phyloP scores from a whole-genome alignment of 2,888 invertebrate genomes.

The Cyaniris semiargus region DNA sequence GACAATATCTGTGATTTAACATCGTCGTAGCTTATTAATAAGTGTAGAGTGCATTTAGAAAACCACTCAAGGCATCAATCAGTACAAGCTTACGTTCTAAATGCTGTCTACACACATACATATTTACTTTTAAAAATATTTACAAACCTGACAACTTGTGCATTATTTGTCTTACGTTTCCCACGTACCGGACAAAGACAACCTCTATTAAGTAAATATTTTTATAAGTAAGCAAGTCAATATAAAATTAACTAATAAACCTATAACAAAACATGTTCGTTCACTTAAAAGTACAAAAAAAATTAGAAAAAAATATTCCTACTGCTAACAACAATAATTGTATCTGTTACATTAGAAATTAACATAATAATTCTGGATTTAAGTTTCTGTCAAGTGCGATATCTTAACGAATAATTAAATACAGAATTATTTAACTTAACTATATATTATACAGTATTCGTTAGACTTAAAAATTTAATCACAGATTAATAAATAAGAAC shows the following conservation, averaged over 20 bases:
- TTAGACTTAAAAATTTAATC: neutral
- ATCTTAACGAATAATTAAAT: slow-evolving; percentile 1
- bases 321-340: slow-evolving; percentile 10
- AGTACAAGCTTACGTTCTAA: slow-evolving; percentile 14
- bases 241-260: slow-evolving; percentile 15
- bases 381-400: neutral
- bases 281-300: slow-evolving; percentile 1
- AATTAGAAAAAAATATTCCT: slow-evolving; percentile 11
- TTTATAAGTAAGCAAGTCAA: neutral
- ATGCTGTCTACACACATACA: slow-evolving; percentile 31
- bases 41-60: slow-evolving; percentile 57
- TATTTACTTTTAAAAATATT: neutral
- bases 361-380: slow-evolving; percentile 6
- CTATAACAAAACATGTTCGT: neutral
- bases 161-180: neutral
- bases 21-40: slow-evolving; percentile 45
- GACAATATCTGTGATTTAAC: neutral
- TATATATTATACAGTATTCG: slow-evolving; percentile 26
- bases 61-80: slow-evolving; percentile 44
- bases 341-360: neutral
- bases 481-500: neutral
- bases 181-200: neutral
- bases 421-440: slow-evolving; percentile 14
- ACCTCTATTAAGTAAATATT: neutral
- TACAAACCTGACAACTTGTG: neutral